Percentiles rank a stretch among this genome's conserved stretches.
Conservation (phyloP, 1,140 invertebrate genomes). For the Drosophila mojavensis region DNA sequence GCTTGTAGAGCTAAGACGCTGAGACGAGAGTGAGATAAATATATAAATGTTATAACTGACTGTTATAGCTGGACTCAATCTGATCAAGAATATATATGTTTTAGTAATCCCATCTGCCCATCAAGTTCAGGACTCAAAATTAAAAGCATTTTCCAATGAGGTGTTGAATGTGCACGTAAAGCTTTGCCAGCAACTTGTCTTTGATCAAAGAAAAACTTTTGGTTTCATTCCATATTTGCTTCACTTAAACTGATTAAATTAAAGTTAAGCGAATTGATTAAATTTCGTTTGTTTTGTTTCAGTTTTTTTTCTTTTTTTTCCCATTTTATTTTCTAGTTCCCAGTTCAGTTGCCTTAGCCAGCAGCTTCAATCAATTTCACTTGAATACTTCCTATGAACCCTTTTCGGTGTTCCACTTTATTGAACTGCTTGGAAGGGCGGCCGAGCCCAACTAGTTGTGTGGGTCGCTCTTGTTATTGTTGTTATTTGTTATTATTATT, state of each 20-base stretch:
- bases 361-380: constrained; percentile 22
- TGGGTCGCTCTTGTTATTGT: constrained; percentile 29
- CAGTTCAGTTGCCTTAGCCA: background rate
- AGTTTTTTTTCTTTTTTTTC: too few species aligned
- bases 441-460: background rate
- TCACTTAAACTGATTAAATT: constrained; percentile 36
- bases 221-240: background rate
- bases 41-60: too few species aligned
- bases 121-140: too few species aligned
- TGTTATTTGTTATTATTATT: constrained; percentile 51
- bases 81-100: too few species aligned
- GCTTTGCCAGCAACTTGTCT: too few species aligned
- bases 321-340: constrained; percentile 29
- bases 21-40: too few species aligned
- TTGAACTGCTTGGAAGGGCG: constrained; percentile 10
- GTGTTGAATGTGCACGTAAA: too few species aligned
- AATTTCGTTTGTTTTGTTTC: constrained; percentile 13
- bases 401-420: constrained; percentile 35
- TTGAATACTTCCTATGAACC: background rate
- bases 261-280: background rate
- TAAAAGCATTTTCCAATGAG: too few species aligned
- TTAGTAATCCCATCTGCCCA: too few species aligned
- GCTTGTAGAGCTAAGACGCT: too few species aligned
- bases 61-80: too few species aligned
- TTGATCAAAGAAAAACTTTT: background rate